phyloP scores from a whole-genome alignment of 2,888 invertebrate species.

The Rhamnusium bicolor region DNA sequence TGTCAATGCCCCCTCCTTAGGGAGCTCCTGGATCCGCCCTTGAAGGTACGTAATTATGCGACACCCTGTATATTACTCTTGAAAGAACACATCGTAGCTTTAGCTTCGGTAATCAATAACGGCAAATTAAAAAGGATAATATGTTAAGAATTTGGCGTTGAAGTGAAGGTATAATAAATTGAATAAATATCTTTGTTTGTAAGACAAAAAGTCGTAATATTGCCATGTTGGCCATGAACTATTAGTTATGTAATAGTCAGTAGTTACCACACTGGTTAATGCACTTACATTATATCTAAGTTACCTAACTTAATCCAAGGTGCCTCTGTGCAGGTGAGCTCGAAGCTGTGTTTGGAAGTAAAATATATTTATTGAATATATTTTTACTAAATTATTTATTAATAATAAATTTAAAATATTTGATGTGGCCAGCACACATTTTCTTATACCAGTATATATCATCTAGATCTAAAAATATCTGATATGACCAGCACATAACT shows the following conservation, averaged over 20 bases:
- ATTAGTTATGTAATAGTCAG: constrained; percentile 57
- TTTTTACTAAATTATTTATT: too few relatives aligned
- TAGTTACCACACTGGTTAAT: constrained; percentile 63
- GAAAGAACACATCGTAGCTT: not conserved
- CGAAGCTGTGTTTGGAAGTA: not conserved
- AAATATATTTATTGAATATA: too few relatives aligned
- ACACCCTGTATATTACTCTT: too few relatives aligned
- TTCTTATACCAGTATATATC: too few relatives aligned
- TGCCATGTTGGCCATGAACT: constrained; percentile 58
- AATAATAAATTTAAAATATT: too few relatives aligned
- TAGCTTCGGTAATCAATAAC: not conserved
- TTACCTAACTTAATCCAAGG: constrained; percentile 40
- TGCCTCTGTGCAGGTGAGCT: constrained; percentile 12
- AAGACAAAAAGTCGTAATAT: constrained; percentile 23
- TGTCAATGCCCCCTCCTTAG: too few relatives aligned
- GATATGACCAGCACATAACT: too few relatives aligned
- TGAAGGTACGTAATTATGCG: too few relatives aligned
- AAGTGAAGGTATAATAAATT: constrained; percentile 20
- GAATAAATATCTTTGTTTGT: constrained; percentile 28
- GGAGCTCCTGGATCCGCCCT: too few relatives aligned
- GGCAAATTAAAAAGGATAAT: not conserved
- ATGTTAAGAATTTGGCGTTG: constrained; percentile 28
- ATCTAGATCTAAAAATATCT: too few relatives aligned
- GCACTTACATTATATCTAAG: constrained; percentile 52
- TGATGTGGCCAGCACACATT: too few relatives aligned